Evolutionary conservation across 1,140 invertebrate species (phyloP).

Genomic region (Heliothis virescens): DNA sequence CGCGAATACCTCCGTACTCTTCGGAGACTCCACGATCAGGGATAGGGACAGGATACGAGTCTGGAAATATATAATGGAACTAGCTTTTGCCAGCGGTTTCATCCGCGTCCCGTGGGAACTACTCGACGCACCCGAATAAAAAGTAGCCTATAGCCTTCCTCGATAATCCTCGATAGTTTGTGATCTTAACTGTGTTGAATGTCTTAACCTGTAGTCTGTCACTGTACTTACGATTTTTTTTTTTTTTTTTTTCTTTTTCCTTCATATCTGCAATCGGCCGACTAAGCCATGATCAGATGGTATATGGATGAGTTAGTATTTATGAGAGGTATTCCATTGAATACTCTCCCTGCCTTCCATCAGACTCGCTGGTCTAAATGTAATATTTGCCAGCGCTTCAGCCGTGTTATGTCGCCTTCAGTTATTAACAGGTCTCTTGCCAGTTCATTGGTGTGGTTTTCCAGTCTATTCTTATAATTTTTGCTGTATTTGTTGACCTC

Average conservation of each 20-base stretch:
- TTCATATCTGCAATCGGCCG: too few species aligned
- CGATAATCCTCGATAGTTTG: too few species aligned
- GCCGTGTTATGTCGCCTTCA: neutral
- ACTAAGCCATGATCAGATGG: too few species aligned
- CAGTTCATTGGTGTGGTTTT: neutral
- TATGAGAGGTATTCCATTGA: neutral
- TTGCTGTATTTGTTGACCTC: neutral
- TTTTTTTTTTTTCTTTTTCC: too few species aligned
- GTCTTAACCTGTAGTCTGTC: too few species aligned
- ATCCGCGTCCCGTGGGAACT: too few species aligned
- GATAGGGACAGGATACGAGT: conserved; percentile 87
- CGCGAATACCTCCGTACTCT: conserved; percentile 89
- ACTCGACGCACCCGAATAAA: too few species aligned
- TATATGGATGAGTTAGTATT: too few species aligned
- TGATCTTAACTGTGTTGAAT: too few species aligned
- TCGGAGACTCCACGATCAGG: conserved; percentile 91
- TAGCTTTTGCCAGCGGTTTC: too few species aligned
- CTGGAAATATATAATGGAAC: conserved; percentile 62
- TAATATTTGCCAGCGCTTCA: neutral
- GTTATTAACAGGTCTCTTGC: neutral
- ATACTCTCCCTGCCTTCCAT: neutral
- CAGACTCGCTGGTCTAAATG: neutral
- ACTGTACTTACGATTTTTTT: too few species aligned
- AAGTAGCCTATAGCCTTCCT: too few species aligned
- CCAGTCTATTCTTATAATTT: conserved; percentile 26